These are phyloP conservation scores for Villa cingulata DNA, from an alignment of 2,888 invertebrate species.

Conservation along the genomic window DNA sequence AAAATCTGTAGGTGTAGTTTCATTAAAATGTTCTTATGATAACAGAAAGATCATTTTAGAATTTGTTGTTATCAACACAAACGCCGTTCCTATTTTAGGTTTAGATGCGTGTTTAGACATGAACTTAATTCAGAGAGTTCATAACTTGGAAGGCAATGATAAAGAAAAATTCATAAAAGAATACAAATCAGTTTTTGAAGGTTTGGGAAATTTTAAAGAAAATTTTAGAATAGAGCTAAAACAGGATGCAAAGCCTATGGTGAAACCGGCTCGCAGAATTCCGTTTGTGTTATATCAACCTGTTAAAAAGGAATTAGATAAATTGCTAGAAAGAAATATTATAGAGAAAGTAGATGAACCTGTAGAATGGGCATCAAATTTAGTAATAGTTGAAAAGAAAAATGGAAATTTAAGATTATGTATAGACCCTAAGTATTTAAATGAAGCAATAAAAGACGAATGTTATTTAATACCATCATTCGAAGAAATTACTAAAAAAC, in stretches of 20 bases:
- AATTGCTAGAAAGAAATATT: background rate
- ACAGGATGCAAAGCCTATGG: background rate
- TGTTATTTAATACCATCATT: slow-evolving; percentile 16
- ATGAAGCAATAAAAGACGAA: slow-evolving; percentile 15
- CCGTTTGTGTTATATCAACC: background rate
- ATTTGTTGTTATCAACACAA: slow-evolving; percentile 1
- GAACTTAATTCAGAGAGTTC: background rate
- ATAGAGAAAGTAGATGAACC: slow-evolving; percentile 12
- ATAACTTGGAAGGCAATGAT: background rate
- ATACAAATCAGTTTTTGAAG: slow-evolving; percentile 1
- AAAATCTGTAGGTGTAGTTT: background rate
- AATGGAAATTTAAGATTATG: slow-evolving; percentile 18
- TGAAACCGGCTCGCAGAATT: background rate
- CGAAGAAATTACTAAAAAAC: slow-evolving; percentile 14
- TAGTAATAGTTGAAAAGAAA: slow-evolving; percentile 20
- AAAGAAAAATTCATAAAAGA: slow-evolving; percentile 1
- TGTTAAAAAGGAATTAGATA: slow-evolving; percentile 1
- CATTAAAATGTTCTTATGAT: background rate
- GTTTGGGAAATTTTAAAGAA: slow-evolving; percentile 1
- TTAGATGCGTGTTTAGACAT: background rate
- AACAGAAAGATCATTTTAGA: background rate
- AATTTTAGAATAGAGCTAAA: slow-evolving; percentile 3
- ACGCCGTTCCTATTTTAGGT: slow-evolving; percentile 3
- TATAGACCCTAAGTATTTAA: slow-evolving; percentile 18
- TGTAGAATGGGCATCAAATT: slow-evolving; percentile 5